phyloP scores from a whole-genome alignment of 2,888 invertebrate species.

The Cosmopolites sordidus region DNA sequence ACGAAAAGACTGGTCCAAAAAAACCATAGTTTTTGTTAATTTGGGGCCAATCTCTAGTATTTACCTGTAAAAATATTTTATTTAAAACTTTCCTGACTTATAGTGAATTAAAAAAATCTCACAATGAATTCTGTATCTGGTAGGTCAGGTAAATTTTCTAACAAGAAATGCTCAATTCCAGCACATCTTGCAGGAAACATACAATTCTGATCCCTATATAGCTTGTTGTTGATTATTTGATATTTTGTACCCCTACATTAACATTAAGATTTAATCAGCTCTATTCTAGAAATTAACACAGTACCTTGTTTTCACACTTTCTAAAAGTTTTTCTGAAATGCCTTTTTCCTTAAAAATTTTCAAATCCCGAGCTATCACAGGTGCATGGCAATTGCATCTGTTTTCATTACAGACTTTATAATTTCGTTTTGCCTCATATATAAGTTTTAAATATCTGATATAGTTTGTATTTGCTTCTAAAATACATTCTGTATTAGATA shows the following conservation, averaged over 20 bases:
- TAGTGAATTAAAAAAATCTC: neutral
- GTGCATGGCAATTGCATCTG: slow-evolving; percentile 62
- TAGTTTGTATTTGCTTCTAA: slow-evolving; percentile 52
- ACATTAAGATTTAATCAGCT: slow-evolving; percentile 6
- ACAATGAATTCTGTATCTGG: slow-evolving; percentile 77
- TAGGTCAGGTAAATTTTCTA: slow-evolving; percentile 62
- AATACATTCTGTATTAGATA: slow-evolving; percentile 34
- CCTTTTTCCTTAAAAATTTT: slow-evolving; percentile 62
- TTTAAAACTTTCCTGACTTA: neutral
- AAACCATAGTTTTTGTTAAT: slow-evolving; percentile 59
- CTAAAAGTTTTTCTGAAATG: slow-evolving; percentile 63
- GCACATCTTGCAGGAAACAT: slow-evolving; percentile 90
- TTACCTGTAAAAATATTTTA: slow-evolving; percentile 50
- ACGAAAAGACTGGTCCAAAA: slow-evolving; percentile 85
- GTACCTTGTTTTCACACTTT: slow-evolving; percentile 52
- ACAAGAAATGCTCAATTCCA: slow-evolving; percentile 86
- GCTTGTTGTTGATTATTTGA: slow-evolving; percentile 73
- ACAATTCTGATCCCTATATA: slow-evolving; percentile 80
- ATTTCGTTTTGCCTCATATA: slow-evolving; percentile 51
- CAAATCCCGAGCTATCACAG: slow-evolving; percentile 66
- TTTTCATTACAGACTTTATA: slow-evolving; percentile 55
- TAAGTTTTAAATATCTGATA: slow-evolving; percentile 44
- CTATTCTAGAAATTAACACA: slow-evolving; percentile 3
- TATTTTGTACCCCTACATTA: slow-evolving; percentile 66
- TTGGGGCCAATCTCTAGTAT: slow-evolving; percentile 93